Evolutionary conservation across 2,797 vertebrate species (phyloP).

Genomic region (Dipus sagitta): DNA sequence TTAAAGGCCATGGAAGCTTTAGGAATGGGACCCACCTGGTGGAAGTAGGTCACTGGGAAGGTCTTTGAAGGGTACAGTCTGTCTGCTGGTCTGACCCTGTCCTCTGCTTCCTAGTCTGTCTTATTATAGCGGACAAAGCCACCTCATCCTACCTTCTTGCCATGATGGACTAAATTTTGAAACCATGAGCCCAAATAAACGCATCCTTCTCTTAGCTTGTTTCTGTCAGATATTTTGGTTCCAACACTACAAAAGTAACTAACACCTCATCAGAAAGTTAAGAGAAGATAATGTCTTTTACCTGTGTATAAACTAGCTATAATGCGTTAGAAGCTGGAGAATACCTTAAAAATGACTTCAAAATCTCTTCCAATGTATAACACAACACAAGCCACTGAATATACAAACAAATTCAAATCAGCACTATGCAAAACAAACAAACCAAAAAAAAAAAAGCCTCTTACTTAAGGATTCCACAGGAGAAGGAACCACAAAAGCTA

Average conservation of each 20-base stretch:
- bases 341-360: constrained; percentile 49
- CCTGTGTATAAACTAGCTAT: constrained; percentile 56
- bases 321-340: constrained; percentile 35
- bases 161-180: neutral
- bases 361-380: constrained; percentile 45
- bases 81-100: neutral
- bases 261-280: constrained; percentile 38
- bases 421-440: constrained; percentile 61
- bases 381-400: constrained; percentile 15
- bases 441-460: constrained; percentile 75
- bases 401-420: neutral
- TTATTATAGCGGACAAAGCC: neutral
- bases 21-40: no score
- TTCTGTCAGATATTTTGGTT: neutral
- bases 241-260: neutral
- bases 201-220: neutral
- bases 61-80: neutral
- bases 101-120: neutral
- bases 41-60: neutral
- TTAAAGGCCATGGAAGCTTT: neutral
- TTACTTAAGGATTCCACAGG: constrained; percentile 93
- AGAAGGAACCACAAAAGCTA: constrained; percentile 94
- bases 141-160: neutral
- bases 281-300: neutral
- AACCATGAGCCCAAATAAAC: neutral